Percentiles rank a stretch among this genome's conserved stretches.
Conservation (phyloP, 2,113 vertebrate species). For the Syngnathus floridae region DNA sequence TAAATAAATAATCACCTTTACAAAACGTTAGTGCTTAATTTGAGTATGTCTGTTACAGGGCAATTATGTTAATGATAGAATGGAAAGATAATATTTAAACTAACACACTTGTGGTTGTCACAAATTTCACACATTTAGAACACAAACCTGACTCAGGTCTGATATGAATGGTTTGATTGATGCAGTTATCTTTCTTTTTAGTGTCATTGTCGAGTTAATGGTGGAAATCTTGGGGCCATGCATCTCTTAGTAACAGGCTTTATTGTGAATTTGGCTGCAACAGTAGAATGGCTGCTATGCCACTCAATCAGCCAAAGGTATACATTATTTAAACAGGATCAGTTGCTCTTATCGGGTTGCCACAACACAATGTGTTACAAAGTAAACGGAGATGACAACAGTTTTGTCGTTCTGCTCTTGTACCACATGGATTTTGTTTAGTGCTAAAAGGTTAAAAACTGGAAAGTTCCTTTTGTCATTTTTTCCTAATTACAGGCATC, state of each 20-base stretch:
- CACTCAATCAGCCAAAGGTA: constrained; percentile 29
- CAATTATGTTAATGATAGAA: too few relatives aligned
- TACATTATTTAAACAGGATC: constrained; percentile 61
- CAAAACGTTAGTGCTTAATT: too few relatives aligned
- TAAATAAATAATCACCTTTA: too few relatives aligned
- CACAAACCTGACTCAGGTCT: too few relatives aligned
- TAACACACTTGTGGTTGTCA: too few relatives aligned
- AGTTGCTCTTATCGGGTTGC: constrained; percentile 34
- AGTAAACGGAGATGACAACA: not conserved
- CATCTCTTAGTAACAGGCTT: too few relatives aligned
- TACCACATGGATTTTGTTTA: not conserved
- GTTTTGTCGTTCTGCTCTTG: not conserved
- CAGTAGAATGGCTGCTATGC: constrained; percentile 3
- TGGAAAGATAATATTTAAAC: too few relatives aligned
- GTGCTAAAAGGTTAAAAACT: not conserved
- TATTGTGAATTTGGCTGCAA: not conserved
- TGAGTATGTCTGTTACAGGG: too few relatives aligned
- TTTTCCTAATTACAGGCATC: not conserved
- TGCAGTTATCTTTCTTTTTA: too few relatives aligned
- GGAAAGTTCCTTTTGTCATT: not conserved
- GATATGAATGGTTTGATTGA: too few relatives aligned
- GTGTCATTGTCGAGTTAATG: too few relatives aligned
- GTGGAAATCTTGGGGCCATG: not conserved
- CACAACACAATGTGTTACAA: not conserved
- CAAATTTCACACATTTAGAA: too few relatives aligned